Percentiles rank a stretch among this genome's conserved stretches.
Evolutionary conservation across 2,113 vertebrate genomes (phyloP).

Genomic region (Paradoxurus hermaphroditus): DNA sequence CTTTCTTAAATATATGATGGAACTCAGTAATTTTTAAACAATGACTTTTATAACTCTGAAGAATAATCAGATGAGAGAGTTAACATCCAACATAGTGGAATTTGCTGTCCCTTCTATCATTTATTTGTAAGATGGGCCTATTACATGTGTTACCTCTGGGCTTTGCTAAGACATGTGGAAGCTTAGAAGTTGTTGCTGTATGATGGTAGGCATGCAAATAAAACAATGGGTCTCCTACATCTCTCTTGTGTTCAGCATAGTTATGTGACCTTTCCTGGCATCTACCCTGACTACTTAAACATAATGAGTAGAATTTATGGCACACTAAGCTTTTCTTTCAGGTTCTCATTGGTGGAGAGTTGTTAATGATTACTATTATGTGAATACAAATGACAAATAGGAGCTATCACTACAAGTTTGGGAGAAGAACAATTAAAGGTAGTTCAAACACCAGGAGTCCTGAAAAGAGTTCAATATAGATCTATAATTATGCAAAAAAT

Average conservation of each 20-base stretch:
- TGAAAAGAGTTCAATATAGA: conserved; percentile 52
- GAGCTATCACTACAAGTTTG: conserved; percentile 66
- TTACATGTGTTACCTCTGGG: neutral
- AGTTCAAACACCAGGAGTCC: conserved; percentile 68
- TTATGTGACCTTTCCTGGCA: neutral
- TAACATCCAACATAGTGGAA: neutral
- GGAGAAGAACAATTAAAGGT: conserved; percentile 71
- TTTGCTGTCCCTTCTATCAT: neutral
- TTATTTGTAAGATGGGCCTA: neutral
- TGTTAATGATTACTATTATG: conserved; percentile 67
- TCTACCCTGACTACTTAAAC: neutral
- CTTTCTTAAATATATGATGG: neutral
- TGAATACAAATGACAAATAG: conserved; percentile 73
- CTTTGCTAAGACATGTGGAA: neutral
- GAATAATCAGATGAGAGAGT: neutral
- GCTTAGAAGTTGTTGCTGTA: neutral
- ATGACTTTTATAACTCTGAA: neutral
- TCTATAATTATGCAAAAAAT: conserved; percentile 75
- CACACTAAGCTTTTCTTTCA: neutral
- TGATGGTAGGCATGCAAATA: neutral
- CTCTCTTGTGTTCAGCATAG: neutral
- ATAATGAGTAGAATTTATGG: neutral
- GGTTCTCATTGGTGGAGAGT: neutral
- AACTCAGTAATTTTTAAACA: neutral
- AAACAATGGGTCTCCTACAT: neutral